Conservation (phyloP, 2,888 invertebrate species). For the Trissonchulus latispiculum region DNA sequence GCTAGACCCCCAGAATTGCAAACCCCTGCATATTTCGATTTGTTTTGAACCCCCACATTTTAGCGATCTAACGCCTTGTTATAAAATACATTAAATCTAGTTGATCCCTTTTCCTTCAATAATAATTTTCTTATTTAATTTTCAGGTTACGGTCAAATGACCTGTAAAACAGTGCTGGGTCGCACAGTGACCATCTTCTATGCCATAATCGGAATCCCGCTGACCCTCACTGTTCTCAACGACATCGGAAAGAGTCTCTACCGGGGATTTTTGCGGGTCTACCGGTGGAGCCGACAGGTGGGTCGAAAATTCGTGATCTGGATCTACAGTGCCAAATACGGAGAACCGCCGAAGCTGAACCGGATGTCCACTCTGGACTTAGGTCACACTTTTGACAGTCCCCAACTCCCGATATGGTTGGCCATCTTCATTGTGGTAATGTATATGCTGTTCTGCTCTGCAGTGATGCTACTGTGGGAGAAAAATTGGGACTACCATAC, state of each 20-base stretch:
- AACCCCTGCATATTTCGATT: no score
- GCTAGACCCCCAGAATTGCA: no score
- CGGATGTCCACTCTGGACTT: background rate
- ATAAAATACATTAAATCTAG: no score
- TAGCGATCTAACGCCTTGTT: no score
- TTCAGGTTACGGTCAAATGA: constrained; percentile 17
- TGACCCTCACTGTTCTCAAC: constrained; percentile 8
- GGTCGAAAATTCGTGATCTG: background rate
- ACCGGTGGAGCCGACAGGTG: background rate
- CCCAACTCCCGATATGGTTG: constrained; percentile 5
- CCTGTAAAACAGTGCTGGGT: constrained; percentile 1
- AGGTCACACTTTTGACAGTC: background rate
- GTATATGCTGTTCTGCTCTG: background rate
- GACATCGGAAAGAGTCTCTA: constrained; percentile 15
- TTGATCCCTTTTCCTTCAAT: no score
- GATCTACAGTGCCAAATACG: background rate
- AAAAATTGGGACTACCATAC: background rate
- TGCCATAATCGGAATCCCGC: constrained; percentile 10
- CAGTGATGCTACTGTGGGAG: background rate
- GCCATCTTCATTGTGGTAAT: background rate
- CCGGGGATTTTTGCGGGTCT: constrained; percentile 5
- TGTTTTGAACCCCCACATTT: no score
- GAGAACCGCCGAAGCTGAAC: background rate
- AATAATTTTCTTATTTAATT: no score
- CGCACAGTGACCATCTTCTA: constrained; percentile 2